Percentiles rank a stretch among this genome's conserved stretches.
These are phyloP conservation scores for Clistopyga incitator DNA, from an alignment of 2,888 invertebrate genomes.

Conservation along the genomic window DNA sequence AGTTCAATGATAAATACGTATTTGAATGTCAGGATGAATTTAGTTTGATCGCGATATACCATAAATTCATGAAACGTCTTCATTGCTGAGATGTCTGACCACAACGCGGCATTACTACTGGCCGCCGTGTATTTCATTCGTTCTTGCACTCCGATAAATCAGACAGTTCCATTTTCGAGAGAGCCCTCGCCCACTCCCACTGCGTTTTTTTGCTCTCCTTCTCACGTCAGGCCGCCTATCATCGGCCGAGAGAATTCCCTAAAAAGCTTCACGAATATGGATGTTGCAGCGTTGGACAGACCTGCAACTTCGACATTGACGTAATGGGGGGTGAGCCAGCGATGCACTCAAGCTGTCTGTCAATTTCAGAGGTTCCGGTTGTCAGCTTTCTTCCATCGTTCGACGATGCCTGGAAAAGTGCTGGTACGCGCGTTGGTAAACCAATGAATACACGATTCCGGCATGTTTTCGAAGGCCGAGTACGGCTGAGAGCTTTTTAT, in stretches of 20 bases:
- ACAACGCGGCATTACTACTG: background rate
- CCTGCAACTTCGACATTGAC: conserved; percentile 51
- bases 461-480: background rate
- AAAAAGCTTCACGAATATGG: conserved; percentile 37
- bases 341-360: conserved; percentile 66
- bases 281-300: conserved; percentile 7
- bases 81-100: background rate
- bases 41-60: background rate
- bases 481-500: background rate
- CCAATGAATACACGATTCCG: background rate
- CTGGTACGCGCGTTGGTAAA: background rate
- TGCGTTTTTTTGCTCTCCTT: background rate
- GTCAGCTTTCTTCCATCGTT: conserved; percentile 42
- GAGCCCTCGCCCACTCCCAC: background rate
- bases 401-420: conserved; percentile 17
- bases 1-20: background rate
- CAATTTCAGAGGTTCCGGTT: conserved; percentile 56
- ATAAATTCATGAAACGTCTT: background rate
- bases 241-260: conserved; percentile 22
- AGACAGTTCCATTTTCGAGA: conserved; percentile 34
- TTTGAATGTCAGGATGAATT: background rate
- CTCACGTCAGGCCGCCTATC: conserved; percentile 4
- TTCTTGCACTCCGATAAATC: conserved; percentile 25
- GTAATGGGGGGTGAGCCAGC: conserved; percentile 34
- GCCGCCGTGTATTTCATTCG: background rate